Percentiles rank a stretch among this genome's conserved stretches.
These are phyloP conservation scores for Ruditapes philippinarum DNA, from an alignment of 1,140 invertebrate species.

Conservation along the genomic window DNA sequence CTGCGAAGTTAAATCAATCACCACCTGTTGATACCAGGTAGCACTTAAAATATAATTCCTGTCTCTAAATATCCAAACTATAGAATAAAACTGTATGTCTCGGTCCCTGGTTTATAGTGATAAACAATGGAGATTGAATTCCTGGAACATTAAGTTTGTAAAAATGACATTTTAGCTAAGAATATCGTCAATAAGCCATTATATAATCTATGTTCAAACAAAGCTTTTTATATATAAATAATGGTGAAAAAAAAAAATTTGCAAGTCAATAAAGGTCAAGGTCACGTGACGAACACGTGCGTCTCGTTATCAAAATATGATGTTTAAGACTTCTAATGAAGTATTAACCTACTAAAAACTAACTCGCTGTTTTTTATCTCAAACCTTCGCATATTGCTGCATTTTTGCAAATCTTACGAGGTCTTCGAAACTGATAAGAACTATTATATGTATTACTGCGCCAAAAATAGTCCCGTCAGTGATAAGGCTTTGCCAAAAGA, in stretches of 20 bases:
- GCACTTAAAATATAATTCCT: not conserved
- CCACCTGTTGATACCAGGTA: not conserved
- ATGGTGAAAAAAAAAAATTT: no score
- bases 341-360: not conserved
- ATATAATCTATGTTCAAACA: no score
- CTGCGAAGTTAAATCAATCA: not conserved
- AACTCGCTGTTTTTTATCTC: not conserved
- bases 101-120: no score
- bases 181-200: no score
- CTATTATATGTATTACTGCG: slow-evolving; percentile 32
- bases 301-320: no score
- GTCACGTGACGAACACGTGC: not conserved
- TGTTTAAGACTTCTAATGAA: no score
- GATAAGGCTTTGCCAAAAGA: slow-evolving; percentile 27
- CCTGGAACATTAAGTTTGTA: no score
- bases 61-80: not conserved
- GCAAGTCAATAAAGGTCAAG: not conserved
- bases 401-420: not conserved
- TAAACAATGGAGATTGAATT: no score
- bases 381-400: not conserved
- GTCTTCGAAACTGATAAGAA: slow-evolving; percentile 14
- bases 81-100: no score
- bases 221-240: no score
- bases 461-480: slow-evolving; percentile 27
- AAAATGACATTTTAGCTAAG: no score